Base-by-base conservation (phyloP, 2,797 vertebrate genomes). In the Phrynocephalus vlangalii region DNA sequence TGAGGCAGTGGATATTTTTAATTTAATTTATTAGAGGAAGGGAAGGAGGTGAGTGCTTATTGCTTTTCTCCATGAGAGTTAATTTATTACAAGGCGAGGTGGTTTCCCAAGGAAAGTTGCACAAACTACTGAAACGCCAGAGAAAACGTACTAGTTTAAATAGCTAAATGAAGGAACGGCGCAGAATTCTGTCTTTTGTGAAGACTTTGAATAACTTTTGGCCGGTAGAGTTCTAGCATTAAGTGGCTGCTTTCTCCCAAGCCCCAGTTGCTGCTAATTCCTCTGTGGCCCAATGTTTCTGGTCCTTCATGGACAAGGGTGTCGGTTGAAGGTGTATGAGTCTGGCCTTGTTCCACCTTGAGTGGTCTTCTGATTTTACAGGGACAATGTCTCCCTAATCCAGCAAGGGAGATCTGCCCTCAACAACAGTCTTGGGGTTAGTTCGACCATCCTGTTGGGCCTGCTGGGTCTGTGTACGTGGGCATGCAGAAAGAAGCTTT, bases 161-260 rank as follows among this genome's bases (percentile, higher is more conserved):
- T 87, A 78, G 28, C 44, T 68, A 88, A 85, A 93, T 52, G 72
- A 26, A 88, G 89, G 52, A 89, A 73, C 44, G 50, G 89, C 38
- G 79, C 67, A 87, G 84, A 91, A 91, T 70, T 89, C 82, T 90
- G 86, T 94, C 91, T 90, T 93, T 84, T 94, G 89, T 91, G 91
- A 94, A 92, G 89, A 92, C 92, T 92, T 91, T 87, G 86, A 91
- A 84, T 92, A 93, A 92, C 87, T 93, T 94, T 91, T 93, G 93
- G 24, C 92, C 87, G 82, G 86, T 0, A 0, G 94, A 24, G 91
- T 10, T 76, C 84, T 82, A 89, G 76, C 87, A 82, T 92, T 90
- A 95, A 90, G 48, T 13, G 89, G 89, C 84, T 93, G 15, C 89
- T 88, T 79, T 80, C 75, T 77, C 75, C 81, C 76, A 83, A 88